These are phyloP conservation scores for Podotricha telesiphe DNA, from an alignment of 2,888 invertebrate genomes.

Conservation along the genomic window DNA sequence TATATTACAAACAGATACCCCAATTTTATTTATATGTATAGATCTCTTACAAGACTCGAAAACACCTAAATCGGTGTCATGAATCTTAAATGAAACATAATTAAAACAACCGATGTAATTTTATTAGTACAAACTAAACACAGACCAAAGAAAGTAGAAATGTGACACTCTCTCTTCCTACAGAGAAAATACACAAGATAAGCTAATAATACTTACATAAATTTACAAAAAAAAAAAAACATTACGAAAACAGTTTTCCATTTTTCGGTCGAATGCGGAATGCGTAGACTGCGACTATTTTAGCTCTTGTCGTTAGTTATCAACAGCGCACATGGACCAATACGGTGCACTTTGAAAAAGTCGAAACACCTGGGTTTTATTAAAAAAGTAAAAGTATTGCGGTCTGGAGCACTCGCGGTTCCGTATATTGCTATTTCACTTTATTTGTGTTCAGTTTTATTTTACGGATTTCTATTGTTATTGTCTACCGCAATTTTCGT, in stretches of 20 bases:
- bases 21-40: too few relatives aligned
- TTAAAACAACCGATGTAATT: too few relatives aligned
- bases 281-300: too few relatives aligned
- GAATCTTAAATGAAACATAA: too few relatives aligned
- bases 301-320: conserved; percentile 37
- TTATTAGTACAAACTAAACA: too few relatives aligned
- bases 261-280: conserved; percentile 30
- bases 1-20: too few relatives aligned
- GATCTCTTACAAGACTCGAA: too few relatives aligned
- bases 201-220: too few relatives aligned
- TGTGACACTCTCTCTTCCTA: too few relatives aligned
- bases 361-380: conserved; percentile 39
- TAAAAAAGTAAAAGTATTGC: conserved; percentile 34
- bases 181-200: too few relatives aligned
- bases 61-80: too few relatives aligned
- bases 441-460: conserved; percentile 24
- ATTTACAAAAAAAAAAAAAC: not conserved
- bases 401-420: conserved; percentile 34
- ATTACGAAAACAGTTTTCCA: conserved; percentile 27
- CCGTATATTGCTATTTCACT: conserved; percentile 29
- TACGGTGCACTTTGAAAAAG: conserved; percentile 38
- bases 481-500: not conserved
- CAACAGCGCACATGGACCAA: conserved; percentile 18
- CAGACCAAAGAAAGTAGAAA: too few relatives aligned
- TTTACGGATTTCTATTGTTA: conserved; percentile 2